Percentiles rank a stretch among this genome's conserved stretches.
Conservation (phyloP, 2,797 vertebrate genomes). For the Clarias pachynema region DNA sequence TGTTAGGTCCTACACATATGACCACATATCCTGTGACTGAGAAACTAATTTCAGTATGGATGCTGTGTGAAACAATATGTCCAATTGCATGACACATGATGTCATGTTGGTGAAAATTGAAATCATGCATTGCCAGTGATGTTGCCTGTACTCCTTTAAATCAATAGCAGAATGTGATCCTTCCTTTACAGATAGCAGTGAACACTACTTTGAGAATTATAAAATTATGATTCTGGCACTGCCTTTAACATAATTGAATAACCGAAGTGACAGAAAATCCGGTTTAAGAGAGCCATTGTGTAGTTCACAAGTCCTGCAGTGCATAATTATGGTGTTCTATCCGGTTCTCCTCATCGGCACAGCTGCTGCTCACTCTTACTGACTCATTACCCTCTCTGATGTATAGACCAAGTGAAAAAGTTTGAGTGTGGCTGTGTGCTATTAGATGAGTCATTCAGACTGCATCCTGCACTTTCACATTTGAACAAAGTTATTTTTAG, state of each 20-base stretch:
- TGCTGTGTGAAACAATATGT: background rate
- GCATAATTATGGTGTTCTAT: slow-evolving; percentile 37
- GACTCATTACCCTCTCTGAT: slow-evolving; percentile 53
- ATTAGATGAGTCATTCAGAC: slow-evolving; percentile 45
- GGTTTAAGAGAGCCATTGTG: slow-evolving; percentile 19
- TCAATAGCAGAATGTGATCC: background rate
- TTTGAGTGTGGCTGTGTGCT: slow-evolving; percentile 15
- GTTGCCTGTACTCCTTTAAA: background rate
- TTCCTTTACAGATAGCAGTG: background rate
- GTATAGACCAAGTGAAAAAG: slow-evolving; percentile 30
- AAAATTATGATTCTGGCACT: background rate
- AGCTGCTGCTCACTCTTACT: slow-evolving; percentile 51
- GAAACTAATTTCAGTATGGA: background rate
- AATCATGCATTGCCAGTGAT: background rate
- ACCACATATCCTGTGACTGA: background rate
- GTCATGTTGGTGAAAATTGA: background rate
- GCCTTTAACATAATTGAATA: background rate
- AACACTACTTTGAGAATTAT: background rate
- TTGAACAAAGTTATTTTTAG: slow-evolving; percentile 29
- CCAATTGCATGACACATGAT: background rate
- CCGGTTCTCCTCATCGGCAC: slow-evolving; percentile 43
- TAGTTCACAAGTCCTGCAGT: slow-evolving; percentile 17
- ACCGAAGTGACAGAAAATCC: background rate
- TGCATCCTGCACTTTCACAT: slow-evolving; percentile 33
- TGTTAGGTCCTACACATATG: background rate